phyloP scores from a whole-genome alignment of 2,797 vertebrate genomes.

The Bryconaethiops microstoma region DNA sequence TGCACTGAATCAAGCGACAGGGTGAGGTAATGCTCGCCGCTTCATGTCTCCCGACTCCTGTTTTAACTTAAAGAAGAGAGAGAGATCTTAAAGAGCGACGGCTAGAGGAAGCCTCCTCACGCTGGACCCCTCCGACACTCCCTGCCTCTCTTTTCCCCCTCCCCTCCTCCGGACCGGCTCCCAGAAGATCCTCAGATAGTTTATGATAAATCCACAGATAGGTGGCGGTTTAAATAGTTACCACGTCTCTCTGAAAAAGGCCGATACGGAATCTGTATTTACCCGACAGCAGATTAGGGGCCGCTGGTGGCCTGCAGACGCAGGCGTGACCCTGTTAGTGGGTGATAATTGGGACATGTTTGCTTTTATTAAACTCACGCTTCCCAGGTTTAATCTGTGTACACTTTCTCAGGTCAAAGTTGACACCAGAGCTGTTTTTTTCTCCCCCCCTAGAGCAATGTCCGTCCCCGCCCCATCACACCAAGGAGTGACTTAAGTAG shows the following conservation, averaged over 20 bases:
- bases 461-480: constrained; percentile 21
- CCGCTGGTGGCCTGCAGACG: constrained; percentile 68
- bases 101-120: constrained; percentile 69
- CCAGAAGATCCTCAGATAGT: constrained; percentile 77
- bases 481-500: constrained; percentile 62
- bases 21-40: constrained; percentile 82
- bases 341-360: constrained; percentile 74
- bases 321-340: constrained; percentile 64
- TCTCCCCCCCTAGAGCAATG: constrained; percentile 27
- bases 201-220: constrained; percentile 77
- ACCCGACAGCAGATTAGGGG: constrained; percentile 73
- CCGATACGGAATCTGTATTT: constrained; percentile 75
- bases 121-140: constrained; percentile 65
- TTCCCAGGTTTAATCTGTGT: constrained; percentile 71
- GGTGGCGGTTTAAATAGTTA: constrained; percentile 63
- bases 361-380: constrained; percentile 77
- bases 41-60: constrained; percentile 84
- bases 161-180: constrained; percentile 69
- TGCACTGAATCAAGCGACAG: constrained; percentile 85
- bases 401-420: constrained; percentile 74
- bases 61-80: constrained; percentile 79
- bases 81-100: constrained; percentile 70
- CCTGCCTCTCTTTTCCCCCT: constrained; percentile 63
- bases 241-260: constrained; percentile 59
- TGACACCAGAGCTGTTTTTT: constrained; percentile 54